Conservation (phyloP, 2,888 invertebrate species). For the Trichopoda pennipes region DNA sequence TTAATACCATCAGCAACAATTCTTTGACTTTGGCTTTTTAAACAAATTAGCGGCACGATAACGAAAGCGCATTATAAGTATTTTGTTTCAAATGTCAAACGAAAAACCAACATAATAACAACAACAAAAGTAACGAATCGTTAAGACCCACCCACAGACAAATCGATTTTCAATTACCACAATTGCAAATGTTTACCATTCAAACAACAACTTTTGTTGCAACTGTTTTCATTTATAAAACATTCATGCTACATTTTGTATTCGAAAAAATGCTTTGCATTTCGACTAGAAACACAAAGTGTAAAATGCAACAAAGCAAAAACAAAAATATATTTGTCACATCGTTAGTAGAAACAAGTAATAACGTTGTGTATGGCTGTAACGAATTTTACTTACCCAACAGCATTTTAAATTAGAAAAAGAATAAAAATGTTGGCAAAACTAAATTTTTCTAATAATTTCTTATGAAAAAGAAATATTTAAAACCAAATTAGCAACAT, state of each 20-base stretch:
- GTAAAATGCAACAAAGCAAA: slow-evolving; percentile 4
- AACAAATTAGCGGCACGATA: neutral
- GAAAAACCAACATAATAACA: slow-evolving; percentile 1
- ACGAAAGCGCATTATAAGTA: neutral
- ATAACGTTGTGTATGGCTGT: neutral
- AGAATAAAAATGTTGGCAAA: too few species aligned
- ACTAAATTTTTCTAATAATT: too few species aligned
- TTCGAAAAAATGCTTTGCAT: slow-evolving; percentile 18
- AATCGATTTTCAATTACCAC: slow-evolving; percentile 57
- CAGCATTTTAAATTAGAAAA: neutral
- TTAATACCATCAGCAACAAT: neutral
- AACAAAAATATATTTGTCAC: slow-evolving; percentile 46
- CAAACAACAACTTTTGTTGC: slow-evolving; percentile 9
- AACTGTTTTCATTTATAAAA: slow-evolving; percentile 19
- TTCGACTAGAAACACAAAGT: slow-evolving; percentile 9
- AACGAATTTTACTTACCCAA: neutral
- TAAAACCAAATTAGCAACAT: too few species aligned
- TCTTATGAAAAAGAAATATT: too few species aligned
- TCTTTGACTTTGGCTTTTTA: neutral
- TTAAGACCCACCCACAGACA: slow-evolving; percentile 18
- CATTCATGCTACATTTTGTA: slow-evolving; percentile 19
- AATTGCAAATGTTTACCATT: slow-evolving; percentile 47
- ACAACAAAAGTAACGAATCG: neutral
- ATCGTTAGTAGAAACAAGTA: slow-evolving; percentile 35
- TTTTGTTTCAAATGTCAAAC: slow-evolving; percentile 8